A percentile compares a stretch with the other conserved stretches of the same genome.
These are phyloP conservation scores for Marasmarcha lunaedactyla DNA, from an alignment of 2,888 invertebrate genomes.

Conservation along the genomic window DNA sequence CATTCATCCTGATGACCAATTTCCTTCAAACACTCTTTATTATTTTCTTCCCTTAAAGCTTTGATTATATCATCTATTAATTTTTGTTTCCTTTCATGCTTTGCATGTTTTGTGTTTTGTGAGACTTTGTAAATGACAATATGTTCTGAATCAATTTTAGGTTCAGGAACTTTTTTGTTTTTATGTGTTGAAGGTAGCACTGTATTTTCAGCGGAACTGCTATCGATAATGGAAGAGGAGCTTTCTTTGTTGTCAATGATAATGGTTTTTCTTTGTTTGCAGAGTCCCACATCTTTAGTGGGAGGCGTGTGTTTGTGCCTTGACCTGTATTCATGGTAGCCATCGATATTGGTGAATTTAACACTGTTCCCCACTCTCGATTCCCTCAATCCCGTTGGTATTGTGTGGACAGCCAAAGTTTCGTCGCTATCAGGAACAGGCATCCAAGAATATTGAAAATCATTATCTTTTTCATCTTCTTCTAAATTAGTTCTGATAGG, in stretches of 20 bases:
- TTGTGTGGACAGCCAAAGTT: constrained; percentile 44
- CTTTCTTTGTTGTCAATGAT: constrained; percentile 25
- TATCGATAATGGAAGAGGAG: constrained; percentile 30
- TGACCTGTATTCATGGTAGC: constrained; percentile 57
- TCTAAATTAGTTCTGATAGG: constrained; percentile 20
- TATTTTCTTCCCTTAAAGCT: background rate
- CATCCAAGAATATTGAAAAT: constrained; percentile 59
- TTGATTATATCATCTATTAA: background rate
- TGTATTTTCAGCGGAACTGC: constrained; percentile 33
- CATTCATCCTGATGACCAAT: too few relatives aligned
- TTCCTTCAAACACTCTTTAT: background rate
- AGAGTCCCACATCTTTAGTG: constrained; percentile 35
- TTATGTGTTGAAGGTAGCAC: constrained; percentile 8
- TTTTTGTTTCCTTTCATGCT: too few relatives aligned
- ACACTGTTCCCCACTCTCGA: constrained; percentile 38
- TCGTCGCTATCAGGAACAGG: constrained; percentile 54
- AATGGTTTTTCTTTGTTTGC: constrained; percentile 24
- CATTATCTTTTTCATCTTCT: constrained; percentile 24
- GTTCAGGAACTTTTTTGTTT: too few relatives aligned
- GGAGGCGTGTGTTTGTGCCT: constrained; percentile 59
- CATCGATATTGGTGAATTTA: constrained; percentile 48
- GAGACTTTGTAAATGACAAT: too few relatives aligned
- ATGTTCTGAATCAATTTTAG: too few relatives aligned
- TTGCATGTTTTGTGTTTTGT: too few relatives aligned
- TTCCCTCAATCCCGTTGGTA: constrained; percentile 35